A percentile compares a stretch with the other conserved stretches of the same genome.
Conservation (phyloP, 1,140 invertebrate genomes). For the Lerema accius region DNA sequence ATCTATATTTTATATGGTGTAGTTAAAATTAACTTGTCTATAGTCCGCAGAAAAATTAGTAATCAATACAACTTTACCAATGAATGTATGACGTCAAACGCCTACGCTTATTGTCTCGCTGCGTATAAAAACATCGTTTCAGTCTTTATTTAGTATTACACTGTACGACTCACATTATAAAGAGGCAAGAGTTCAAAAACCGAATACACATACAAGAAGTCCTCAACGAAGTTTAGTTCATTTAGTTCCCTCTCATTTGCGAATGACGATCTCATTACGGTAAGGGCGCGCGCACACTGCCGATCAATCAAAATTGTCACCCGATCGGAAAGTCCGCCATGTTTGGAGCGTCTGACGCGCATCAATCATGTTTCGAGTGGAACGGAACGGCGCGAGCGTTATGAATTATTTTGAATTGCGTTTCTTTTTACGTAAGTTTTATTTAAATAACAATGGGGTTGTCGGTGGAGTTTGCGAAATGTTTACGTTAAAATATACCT, state of each 20-base stretch:
- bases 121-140: too few relatives aligned
- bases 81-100: too few relatives aligned
- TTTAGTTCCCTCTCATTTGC: conserved; percentile 34
- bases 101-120: too few relatives aligned
- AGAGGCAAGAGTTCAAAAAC: not conserved
- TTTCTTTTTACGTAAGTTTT: conserved; percentile 27
- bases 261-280: conserved; percentile 45
- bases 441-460: not conserved
- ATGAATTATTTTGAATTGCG: conserved; percentile 28
- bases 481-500: too few relatives aligned
- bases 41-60: too few relatives aligned
- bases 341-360: conserved; percentile 52
- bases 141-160: too few relatives aligned
- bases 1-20: too few relatives aligned
- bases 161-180: too few relatives aligned
- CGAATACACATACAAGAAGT: not conserved
- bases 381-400: conserved; percentile 38
- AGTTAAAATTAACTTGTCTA: too few relatives aligned
- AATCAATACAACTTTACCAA: too few relatives aligned
- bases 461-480: too few relatives aligned
- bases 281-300: conserved; percentile 60
- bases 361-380: conserved; percentile 62
- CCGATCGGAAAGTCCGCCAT: conserved; percentile 68
- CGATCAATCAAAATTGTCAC: conserved; percentile 81
- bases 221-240: not conserved